A percentile compares a stretch with the other conserved stretches of the same genome.
These are phyloP conservation scores for Hemistola chrysoprasaria DNA, from an alignment of 2,888 invertebrate genomes.

Conservation along the genomic window DNA sequence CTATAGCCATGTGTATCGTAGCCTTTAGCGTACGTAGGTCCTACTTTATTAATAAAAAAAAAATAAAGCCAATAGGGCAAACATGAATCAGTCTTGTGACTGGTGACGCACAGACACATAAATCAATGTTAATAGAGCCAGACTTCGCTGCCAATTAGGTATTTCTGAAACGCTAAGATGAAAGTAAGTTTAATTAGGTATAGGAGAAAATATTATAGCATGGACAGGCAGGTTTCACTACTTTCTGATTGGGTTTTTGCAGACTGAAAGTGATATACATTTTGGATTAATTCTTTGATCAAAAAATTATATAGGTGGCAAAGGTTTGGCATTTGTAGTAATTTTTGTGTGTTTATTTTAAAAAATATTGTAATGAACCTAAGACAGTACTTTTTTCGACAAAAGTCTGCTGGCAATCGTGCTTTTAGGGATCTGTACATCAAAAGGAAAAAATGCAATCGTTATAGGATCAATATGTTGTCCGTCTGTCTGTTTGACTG, in stretches of 20 bases:
- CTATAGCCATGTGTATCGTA: too few relatives aligned
- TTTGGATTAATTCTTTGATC: too few relatives aligned
- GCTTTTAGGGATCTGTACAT: too few relatives aligned
- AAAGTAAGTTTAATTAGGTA: conserved; percentile 10
- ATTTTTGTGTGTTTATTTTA: too few relatives aligned
- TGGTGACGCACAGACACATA: conserved; percentile 40
- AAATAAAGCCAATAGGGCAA: conserved; percentile 27
- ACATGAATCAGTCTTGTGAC: conserved; percentile 35
- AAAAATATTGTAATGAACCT: too few relatives aligned
- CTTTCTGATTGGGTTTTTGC: conserved; percentile 1
- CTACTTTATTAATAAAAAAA: conserved; percentile 4
- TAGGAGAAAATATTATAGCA: conserved; percentile 2
- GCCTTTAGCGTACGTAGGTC: neutral
- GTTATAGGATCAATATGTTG: too few relatives aligned
- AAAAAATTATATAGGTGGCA: too few relatives aligned
- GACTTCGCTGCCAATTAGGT: conserved; percentile 42
- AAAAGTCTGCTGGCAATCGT: too few relatives aligned
- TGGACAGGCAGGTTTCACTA: conserved; percentile 1
- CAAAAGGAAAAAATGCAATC: too few relatives aligned
- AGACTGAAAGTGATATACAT: neutral
- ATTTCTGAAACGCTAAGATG: conserved; percentile 35
- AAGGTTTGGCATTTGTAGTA: too few relatives aligned
- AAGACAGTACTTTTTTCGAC: too few relatives aligned
- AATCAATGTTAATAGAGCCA: conserved; percentile 32
- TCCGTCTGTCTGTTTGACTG: too few relatives aligned